Percentiles rank a stretch among this genome's conserved stretches.
Evolutionary conservation across 2,797 vertebrate species (phyloP).

Genomic region (Holocentrus rufus): DNA sequence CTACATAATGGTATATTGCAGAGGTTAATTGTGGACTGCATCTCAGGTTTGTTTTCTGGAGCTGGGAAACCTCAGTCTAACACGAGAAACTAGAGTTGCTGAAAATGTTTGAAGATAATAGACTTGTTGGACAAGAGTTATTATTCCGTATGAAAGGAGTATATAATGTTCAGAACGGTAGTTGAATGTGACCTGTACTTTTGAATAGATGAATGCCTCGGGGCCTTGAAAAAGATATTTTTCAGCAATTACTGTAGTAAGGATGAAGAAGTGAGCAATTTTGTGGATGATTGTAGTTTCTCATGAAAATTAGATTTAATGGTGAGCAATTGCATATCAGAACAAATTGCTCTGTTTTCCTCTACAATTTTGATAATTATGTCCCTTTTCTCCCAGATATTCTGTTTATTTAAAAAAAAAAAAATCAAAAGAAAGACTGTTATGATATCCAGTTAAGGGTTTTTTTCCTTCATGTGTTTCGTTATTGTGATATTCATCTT

Average conservation of each 20-base stretch:
- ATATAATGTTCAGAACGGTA: not conserved
- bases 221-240: not conserved
- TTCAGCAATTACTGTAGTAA: not conserved
- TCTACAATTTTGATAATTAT: not conserved
- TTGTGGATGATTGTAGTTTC: not conserved
- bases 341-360: constrained; percentile 9
- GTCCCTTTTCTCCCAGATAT: not conserved
- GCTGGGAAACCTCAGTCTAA: too few species aligned
- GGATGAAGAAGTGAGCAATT: not conserved
- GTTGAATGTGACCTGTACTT: not conserved
- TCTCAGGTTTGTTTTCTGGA: not conserved
- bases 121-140: too few species aligned
- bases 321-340: not conserved
- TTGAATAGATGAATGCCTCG: not conserved
- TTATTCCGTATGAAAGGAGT: not conserved
- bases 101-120: too few species aligned
- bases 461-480: not conserved
- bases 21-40: not conserved
- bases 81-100: too few species aligned
- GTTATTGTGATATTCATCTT: not conserved
- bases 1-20: not conserved
- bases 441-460: not conserved
- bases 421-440: not conserved
- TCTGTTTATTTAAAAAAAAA: not conserved
- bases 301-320: constrained; percentile 9